These are phyloP conservation scores for Aphaenogaster ashmeadi DNA, from an alignment of 1,140 invertebrate species.

Conservation along the genomic window DNA sequence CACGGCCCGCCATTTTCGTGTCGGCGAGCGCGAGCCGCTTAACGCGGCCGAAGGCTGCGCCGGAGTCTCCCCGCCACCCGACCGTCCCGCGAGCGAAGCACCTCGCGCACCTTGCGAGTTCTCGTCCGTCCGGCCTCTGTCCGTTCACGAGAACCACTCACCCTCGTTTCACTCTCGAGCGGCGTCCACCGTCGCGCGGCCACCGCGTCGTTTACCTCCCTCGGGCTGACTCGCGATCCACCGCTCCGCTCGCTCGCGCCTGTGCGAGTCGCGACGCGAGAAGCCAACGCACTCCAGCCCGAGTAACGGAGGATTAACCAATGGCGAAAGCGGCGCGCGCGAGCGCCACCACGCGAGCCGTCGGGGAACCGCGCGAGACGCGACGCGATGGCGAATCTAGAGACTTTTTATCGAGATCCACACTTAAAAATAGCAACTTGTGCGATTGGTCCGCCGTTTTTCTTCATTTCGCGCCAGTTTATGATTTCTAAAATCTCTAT, in stretches of 20 bases:
- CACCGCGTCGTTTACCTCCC: background rate
- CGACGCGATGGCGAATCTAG: too few species aligned
- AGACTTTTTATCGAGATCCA: too few species aligned
- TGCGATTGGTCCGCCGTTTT: too few species aligned
- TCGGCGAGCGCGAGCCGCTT: conserved; percentile 69
- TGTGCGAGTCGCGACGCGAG: background rate
- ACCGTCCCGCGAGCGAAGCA: background rate
- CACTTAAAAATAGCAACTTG: too few species aligned
- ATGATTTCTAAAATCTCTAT: too few species aligned
- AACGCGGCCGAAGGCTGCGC: conserved; percentile 48
- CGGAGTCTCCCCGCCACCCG: conserved; percentile 31
- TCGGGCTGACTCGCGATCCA: conserved; percentile 4
- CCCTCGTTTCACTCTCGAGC: too few species aligned
- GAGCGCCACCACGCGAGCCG: conserved; percentile 21
- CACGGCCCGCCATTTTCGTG: conserved; percentile 86
- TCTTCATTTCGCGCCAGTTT: too few species aligned
- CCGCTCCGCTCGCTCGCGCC: background rate
- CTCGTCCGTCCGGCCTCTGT: conserved; percentile 5
- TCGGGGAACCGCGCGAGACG: too few species aligned
- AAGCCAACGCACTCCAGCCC: conserved; percentile 15
- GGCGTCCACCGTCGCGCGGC: background rate
- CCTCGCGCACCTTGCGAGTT: conserved; percentile 2
- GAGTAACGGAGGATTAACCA: conserved; percentile 21
- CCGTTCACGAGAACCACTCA: conserved; percentile 48
- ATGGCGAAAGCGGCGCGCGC: conserved; percentile 44